These are phyloP conservation scores for Mobula hypostoma DNA, from an alignment of 2,113 vertebrate genomes.

Conservation along the genomic window DNA sequence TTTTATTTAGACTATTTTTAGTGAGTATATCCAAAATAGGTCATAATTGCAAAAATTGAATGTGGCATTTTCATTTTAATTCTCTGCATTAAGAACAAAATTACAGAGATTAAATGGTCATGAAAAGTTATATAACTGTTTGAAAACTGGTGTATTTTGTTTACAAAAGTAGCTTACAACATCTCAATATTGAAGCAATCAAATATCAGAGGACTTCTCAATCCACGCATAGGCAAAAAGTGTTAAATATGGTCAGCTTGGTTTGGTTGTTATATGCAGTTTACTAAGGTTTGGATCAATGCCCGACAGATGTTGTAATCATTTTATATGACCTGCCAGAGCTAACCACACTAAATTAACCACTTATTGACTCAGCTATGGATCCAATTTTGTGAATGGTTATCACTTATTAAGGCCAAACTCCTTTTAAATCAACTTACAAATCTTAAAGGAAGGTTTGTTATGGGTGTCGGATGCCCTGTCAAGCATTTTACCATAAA, in stretches of 20 bases:
- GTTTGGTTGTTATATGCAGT: neutral
- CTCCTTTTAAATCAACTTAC: no score
- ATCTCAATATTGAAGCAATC: neutral
- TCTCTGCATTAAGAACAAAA: neutral
- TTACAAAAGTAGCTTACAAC: neutral
- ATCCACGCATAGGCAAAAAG: neutral
- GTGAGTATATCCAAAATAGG: neutral
- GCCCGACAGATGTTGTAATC: no score
- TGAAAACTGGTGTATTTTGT: no score
- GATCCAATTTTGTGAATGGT: no score
- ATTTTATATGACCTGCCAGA: no score
- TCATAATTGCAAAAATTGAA: neutral
- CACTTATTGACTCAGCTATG: no score
- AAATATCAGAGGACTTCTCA: neutral
- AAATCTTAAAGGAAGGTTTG: no score
- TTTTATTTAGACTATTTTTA: neutral
- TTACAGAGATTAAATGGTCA: neutral
- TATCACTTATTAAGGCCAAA: no score
- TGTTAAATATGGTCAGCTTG: neutral
- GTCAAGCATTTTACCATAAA: no score
- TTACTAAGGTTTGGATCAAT: neutral
- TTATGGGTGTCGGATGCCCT: no score
- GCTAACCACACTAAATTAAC: no score
- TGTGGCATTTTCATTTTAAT: neutral
- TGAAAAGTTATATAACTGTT: no score